phyloP scores from a whole-genome alignment of 1,140 invertebrate species.

The Zelostemma sp. region DNA sequence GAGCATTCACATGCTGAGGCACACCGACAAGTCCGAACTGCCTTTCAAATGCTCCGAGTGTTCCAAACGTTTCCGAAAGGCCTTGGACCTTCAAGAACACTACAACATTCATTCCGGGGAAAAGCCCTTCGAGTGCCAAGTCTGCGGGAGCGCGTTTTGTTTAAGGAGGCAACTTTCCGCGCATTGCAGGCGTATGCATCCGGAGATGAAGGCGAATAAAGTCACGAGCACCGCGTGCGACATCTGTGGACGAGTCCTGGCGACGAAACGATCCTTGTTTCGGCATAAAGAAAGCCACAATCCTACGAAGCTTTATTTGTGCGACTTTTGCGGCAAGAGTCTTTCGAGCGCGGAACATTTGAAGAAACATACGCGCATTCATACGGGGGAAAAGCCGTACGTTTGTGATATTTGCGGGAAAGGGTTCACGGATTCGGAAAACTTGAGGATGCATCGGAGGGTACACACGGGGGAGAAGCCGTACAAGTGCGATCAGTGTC shows the following conservation, averaged over 20 bases:
- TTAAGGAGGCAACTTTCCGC: slow-evolving; percentile 61
- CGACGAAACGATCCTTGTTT: slow-evolving; percentile 69
- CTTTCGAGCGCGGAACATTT: slow-evolving; percentile 79
- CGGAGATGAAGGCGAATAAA: slow-evolving; percentile 64
- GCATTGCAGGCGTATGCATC: slow-evolving; percentile 60
- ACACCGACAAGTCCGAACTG: slow-evolving; percentile 64
- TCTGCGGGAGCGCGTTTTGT: slow-evolving; percentile 73
- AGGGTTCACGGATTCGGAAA: slow-evolving; percentile 70
- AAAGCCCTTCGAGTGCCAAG: slow-evolving; percentile 72
- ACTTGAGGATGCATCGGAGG: slow-evolving; percentile 67
- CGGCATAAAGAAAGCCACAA: slow-evolving; percentile 75
- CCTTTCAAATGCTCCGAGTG: slow-evolving; percentile 76
- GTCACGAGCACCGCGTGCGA: slow-evolving; percentile 64
- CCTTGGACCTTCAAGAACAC: slow-evolving; percentile 65
- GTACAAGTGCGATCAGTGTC: slow-evolving; percentile 71
- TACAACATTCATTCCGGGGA: slow-evolving; percentile 69
- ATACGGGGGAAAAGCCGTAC: slow-evolving; percentile 81
- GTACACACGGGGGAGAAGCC: slow-evolving; percentile 72
- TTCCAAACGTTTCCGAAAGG: slow-evolving; percentile 74
- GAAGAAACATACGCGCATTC: slow-evolving; percentile 79
- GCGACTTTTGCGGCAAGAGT: slow-evolving; percentile 84
- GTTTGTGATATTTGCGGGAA: slow-evolving; percentile 75
- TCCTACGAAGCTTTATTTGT: slow-evolving; percentile 74
- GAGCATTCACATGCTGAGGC: slow-evolving; percentile 62
- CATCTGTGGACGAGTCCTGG: slow-evolving; percentile 66